Evolutionary conservation across 2,113 vertebrate genomes (phyloP), one percentile per base, ranked within the genome.

Genomic region (Coregonus clupeaformis): DNA sequence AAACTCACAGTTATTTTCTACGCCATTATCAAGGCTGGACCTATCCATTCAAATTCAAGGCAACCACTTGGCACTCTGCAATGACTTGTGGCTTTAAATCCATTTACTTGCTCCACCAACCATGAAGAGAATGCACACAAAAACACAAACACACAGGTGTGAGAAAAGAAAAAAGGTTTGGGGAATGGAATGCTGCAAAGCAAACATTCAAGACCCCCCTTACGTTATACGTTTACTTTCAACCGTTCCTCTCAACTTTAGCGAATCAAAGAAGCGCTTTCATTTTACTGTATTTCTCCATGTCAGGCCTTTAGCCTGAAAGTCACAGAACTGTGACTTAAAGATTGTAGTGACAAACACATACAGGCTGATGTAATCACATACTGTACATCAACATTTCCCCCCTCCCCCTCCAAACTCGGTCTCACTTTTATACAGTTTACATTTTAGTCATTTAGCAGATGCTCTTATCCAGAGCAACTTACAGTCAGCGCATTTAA

Each of bases 91-190:
- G 11, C 71, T 49, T 59, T 63, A 62, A 72, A 62, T 74, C 29
- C 6, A 73, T 82, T 82, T 65, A 77, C 69, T 75, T 77, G 64
- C 71, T 72, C 64, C 9, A 20, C 29, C 69, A 69, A 67, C 75
- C 68, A 64, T 77, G 68, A 72, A 72, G 45, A 69, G 27, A 77
- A 49, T 47, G 12, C 68, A 62, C 69, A 42, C 52, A 70, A 27
- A 45, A 16, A 64, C 45, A 72, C 59, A 47, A 45, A 66, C 18
- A 74, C 4, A 65, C 66, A 42, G 12, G 69, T 27, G 12, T 63
- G 55, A 29, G 13, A 27, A 20, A 65, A 73, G 62, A 29, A 24
- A 73, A 12, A n/a, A 73, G 5, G 45, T 24, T 65, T 65, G 42
- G 36, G 42, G 18, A 36, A n/a, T n/a, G 47, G 45, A 65, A 6